Conservation (phyloP, 2,113 vertebrate genomes). For the Calidris pygmaea region DNA sequence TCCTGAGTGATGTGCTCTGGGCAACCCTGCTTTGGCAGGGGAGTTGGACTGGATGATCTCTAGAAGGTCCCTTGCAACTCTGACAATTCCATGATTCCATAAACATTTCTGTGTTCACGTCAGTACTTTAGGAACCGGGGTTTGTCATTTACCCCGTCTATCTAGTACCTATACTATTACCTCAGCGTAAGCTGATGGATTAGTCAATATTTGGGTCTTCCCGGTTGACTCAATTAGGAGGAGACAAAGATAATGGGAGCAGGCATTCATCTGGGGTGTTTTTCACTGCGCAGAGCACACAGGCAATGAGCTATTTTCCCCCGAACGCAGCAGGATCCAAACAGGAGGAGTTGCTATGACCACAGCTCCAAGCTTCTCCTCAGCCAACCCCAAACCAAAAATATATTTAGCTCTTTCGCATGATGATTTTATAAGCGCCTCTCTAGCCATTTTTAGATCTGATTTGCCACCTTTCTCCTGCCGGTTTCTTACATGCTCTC, state of each 20-base stretch:
- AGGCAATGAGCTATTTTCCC: background rate
- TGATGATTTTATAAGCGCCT: too few relatives aligned
- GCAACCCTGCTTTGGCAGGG: too few relatives aligned
- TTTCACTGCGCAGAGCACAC: background rate
- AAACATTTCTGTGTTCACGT: background rate
- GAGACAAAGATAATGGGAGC: background rate
- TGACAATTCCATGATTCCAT: too few relatives aligned
- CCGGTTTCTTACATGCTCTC: fast-evolving
- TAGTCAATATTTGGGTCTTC: background rate
- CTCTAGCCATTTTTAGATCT: background rate
- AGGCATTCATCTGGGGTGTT: background rate
- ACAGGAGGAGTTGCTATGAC: background rate
- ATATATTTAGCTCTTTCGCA: background rate
- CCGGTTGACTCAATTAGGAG: background rate
- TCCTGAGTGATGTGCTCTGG: too few relatives aligned
- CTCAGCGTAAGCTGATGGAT: background rate
- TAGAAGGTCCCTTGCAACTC: too few relatives aligned
- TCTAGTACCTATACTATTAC: background rate
- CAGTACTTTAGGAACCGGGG: background rate
- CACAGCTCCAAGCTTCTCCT: background rate
- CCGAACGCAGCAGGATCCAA: background rate
- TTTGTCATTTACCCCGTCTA: background rate
- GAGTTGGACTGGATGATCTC: too few relatives aligned
- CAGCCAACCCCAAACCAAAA: background rate
- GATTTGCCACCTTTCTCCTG: background rate